A percentile compares a stretch with the other conserved stretches of the same genome.
These are phyloP conservation scores for Cosmia trapezina DNA, from an alignment of 2,888 invertebrate genomes.

Conservation along the genomic window DNA sequence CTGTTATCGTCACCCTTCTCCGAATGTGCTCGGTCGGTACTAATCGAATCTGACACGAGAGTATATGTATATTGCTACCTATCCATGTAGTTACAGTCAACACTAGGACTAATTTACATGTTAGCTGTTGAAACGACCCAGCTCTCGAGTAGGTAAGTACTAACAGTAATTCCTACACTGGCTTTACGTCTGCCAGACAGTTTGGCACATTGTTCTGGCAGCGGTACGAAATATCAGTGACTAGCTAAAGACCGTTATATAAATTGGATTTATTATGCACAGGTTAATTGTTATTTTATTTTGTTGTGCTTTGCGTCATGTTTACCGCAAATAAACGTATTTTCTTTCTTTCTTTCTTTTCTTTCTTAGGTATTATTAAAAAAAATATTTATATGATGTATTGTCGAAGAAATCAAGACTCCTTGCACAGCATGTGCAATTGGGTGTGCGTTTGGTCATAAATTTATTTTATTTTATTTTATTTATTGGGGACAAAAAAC, in stretches of 20 bases:
- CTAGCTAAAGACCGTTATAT: background rate
- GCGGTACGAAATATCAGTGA: background rate
- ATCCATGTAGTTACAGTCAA: background rate
- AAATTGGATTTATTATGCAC: background rate
- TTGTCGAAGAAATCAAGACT: background rate
- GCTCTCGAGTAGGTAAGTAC: background rate
- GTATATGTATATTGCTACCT: no score
- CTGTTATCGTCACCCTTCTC: background rate
- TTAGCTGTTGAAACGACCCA: slow-evolving; percentile 4
- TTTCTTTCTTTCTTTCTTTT: no score
- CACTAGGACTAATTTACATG: slow-evolving; percentile 1
- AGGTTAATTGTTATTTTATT: background rate
- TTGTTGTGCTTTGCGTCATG: no score
- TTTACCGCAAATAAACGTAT: no score
- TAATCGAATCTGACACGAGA: background rate
- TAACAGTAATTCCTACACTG: slow-evolving; percentile 8
- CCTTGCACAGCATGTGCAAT: background rate
- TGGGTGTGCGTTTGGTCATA: background rate
- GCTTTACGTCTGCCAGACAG: background rate
- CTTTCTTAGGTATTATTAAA: no score
- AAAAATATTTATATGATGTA: no score
- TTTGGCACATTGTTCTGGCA: slow-evolving; percentile 20
- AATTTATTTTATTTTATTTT: no score
- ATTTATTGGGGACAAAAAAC: no score
- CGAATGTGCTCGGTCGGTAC: background rate